Evolutionary conservation across 2,113 vertebrate genomes (phyloP), one percentile per base, ranked within the genome.

Genomic region (Eolophus roseicapilla): DNA sequence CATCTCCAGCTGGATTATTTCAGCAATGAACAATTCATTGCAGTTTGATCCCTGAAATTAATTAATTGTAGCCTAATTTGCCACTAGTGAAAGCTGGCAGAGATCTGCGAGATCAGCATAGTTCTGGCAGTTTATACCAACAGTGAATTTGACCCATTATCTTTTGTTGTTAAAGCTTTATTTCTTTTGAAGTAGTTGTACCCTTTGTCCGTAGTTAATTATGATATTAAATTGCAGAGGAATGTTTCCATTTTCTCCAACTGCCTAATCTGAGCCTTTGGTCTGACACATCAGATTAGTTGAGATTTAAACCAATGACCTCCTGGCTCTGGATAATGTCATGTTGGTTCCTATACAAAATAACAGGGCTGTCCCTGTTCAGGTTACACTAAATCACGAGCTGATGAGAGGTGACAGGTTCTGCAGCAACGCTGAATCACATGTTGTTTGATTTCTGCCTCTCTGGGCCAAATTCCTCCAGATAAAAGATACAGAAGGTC

Each of bases 231-330:
- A 96, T 97, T 97, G 96, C 88, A 96, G 91, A 86, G 79, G 96
- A 97, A 97, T 49, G 79, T 96, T 97, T 97, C 90, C 62, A 19
- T 97, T 97, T 96, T 96, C 81, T 89, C 80, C 87, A 43, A 64
- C n/a, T 92, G 83, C 91, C 94, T 96, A 96, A 98, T 98, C 92
- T 91, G 93, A 97, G 95, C 86, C 92, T 97, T 97, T 97, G 90
- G 88, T 97, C 95, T 98, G 96, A 97, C 97, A 97, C 84, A 92
- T 97, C 91, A 92, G 95, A 97, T 98, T 97, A 98, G 95, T 9
- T 79, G 91, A 92, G 96, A 96, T 96, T 97, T 97, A 96, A 97
- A 95, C 92, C 98, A 97, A 84, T 94, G 97, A 98, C 93, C 96
- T 96, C 80, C 93, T 96, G 90, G 78, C 91, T 98, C 92, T 96